Percentiles rank a stretch among this genome's conserved stretches.
Evolutionary conservation across 2,113 vertebrate species (phyloP).

Genomic region (Odocoileus hemionus): DNA sequence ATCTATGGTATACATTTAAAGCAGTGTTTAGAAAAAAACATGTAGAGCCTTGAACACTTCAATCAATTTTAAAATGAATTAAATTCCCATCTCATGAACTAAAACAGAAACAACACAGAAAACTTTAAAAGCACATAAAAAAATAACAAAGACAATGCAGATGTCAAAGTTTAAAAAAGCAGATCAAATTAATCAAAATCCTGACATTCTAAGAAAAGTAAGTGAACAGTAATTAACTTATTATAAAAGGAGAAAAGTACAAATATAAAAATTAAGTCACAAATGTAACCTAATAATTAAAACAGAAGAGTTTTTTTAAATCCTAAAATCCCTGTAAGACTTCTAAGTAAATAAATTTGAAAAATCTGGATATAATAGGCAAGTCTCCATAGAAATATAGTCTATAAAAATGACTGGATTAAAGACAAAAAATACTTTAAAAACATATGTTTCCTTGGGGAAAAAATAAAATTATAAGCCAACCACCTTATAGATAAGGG

Average conservation of each 20-base stretch:
- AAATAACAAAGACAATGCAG: not conserved
- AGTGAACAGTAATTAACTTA: not conserved
- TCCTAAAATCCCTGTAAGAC: not conserved
- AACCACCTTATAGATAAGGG: not conserved
- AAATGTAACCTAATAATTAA: not conserved
- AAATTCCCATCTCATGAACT: not conserved
- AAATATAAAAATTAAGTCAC: constrained; percentile 7
- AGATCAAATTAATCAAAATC: not conserved
- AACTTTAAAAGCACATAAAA: not conserved
- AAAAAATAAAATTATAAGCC: not conserved
- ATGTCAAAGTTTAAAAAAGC: not conserved
- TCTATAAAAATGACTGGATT: not conserved
- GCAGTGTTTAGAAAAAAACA: not conserved
- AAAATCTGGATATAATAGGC: not conserved
- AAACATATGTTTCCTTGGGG: not conserved
- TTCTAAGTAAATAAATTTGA: not conserved
- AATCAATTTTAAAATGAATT: not conserved
- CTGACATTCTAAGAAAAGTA: not conserved
- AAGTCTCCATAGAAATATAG: not conserved
- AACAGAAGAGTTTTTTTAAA: not conserved
- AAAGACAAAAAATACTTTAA: not conserved
- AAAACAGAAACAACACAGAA: not conserved
- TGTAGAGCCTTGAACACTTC: not conserved
- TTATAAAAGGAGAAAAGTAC: not conserved
- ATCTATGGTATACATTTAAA: not conserved